Evolutionary conservation across 1,140 invertebrate genomes (phyloP), one percentile per base, ranked within the genome.

Genomic region (Drosophila pachea): DNA sequence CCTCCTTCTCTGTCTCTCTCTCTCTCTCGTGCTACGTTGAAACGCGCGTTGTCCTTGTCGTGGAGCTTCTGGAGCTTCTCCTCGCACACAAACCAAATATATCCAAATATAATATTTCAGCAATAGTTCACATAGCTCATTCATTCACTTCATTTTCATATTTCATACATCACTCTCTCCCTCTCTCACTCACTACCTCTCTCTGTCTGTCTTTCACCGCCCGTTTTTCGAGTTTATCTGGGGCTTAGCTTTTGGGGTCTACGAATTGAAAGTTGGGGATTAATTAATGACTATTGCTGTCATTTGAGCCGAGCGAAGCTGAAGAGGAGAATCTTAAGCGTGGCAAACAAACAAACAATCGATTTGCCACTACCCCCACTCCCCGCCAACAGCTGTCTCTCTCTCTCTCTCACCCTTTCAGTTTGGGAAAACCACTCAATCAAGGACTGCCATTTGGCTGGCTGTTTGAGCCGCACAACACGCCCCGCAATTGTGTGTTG

Each of bases 311-410:
- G 73, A 68, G 7, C 40, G 33, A 43, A 22, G 65, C 22, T 2
- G 22, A 22, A 22, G 22, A 22, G 22, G 22, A 22, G 22, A 22
- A 22, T 22, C 22, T 22, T 22, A 22, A 22, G 22, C n/a, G n/a
- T n/a, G 67, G 59, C 47, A 29, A 66, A 65, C 55, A 74, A 68
- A 54, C 56, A 68, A 81, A 77, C 78, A 81, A 83, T 82, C 78
- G 78, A 83, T 82, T 78, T 61, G 59, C 66, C 40, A 61, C 38
- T 45, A 4, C 12, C 31, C 12, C 3, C 12, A 1, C 31, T 7
- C 32, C n/a, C 7, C 31, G 8, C 14, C 9, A 22, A 14, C 32
- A n/a, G n/a, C 22, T 22, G 1, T 22, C 22, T 22, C 22, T 22
- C 22, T 22, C 22, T 22, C 1, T 22, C 22, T 22, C 22, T 2